Percentiles rank a stretch among this genome's conserved stretches.
These are phyloP conservation scores for Cantharis lateralis DNA, from an alignment of 2,888 invertebrate genomes.

Conservation along the genomic window DNA sequence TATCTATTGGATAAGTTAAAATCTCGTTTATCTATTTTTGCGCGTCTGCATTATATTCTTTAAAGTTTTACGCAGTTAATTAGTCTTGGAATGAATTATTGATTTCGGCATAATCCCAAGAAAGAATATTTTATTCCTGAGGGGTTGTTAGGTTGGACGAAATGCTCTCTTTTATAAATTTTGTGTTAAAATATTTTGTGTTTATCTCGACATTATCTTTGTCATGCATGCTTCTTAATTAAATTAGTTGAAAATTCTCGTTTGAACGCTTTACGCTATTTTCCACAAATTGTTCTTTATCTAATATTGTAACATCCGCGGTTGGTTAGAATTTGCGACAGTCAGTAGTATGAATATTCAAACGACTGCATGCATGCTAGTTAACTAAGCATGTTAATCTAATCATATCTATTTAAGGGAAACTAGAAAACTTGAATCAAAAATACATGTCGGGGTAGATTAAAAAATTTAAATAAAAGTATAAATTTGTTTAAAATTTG, in stretches of 20 bases:
- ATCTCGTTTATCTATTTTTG: not conserved
- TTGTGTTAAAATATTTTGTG: not conserved
- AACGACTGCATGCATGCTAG: conserved; percentile 27
- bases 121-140: not conserved
- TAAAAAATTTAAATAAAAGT: not conserved
- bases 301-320: conserved; percentile 28
- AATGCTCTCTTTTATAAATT: not conserved
- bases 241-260: conserved; percentile 22
- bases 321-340: conserved; percentile 29
- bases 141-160: no score
- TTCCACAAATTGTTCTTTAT: conserved; percentile 28
- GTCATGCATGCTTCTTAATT: conserved; percentile 13
- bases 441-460: not conserved
- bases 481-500: not conserved
- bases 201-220: not conserved
- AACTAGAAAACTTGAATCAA: conserved; percentile 13
- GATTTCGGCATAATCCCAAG: not conserved
- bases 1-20: not conserved
- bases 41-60: not conserved
- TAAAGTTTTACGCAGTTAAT: no score
- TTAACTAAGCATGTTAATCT: conserved; percentile 29
- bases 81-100: not conserved
- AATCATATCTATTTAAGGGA: conserved; percentile 27
- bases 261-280: conserved; percentile 22
- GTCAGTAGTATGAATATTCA: conserved; percentile 30